Conservation (phyloP, 2,888 invertebrate species). For the Drosophila picticornis region DNA sequence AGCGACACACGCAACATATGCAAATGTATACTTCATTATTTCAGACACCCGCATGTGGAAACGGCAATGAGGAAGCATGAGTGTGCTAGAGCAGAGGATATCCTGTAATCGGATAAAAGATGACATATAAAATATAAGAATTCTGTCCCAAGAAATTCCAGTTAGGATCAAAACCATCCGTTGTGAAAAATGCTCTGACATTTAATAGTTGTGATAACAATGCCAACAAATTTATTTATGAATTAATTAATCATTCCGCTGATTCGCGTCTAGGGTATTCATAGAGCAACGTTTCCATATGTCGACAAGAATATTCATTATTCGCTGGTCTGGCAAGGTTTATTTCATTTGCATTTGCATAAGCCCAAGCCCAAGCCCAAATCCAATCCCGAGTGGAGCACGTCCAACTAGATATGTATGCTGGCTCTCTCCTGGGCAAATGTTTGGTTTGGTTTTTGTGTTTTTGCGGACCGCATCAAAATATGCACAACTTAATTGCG, state of each 20-base stretch:
- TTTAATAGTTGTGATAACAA: background rate
- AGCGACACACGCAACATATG: slow-evolving; percentile 37
- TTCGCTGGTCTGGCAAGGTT: slow-evolving; percentile 16
- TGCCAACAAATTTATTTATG: no score
- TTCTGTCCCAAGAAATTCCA: background rate
- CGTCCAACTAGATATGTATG: background rate
- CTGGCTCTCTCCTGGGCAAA: slow-evolving; percentile 9
- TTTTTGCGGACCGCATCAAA: slow-evolving; percentile 36
- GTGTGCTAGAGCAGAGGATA: background rate
- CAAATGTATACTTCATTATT: slow-evolving; percentile 35
- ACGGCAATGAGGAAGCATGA: background rate
- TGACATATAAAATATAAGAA: background rate
- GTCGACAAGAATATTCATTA: slow-evolving; percentile 54
- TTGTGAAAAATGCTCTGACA: background rate
- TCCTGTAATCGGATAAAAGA: background rate
- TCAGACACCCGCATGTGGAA: background rate
- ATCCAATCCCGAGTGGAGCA: slow-evolving; percentile 5
- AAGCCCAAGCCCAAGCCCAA: slow-evolving; percentile 25
- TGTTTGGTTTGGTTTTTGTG: background rate
- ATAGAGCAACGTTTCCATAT: slow-evolving; percentile 16
- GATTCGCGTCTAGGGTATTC: background rate
- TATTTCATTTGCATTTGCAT: slow-evolving; percentile 57
- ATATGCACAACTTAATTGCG: slow-evolving; percentile 63
- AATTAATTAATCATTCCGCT: background rate
- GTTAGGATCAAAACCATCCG: background rate